These are phyloP conservation scores for Hippoglossus hippoglossus DNA, from an alignment of 2,797 vertebrate species.

Conservation along the genomic window DNA sequence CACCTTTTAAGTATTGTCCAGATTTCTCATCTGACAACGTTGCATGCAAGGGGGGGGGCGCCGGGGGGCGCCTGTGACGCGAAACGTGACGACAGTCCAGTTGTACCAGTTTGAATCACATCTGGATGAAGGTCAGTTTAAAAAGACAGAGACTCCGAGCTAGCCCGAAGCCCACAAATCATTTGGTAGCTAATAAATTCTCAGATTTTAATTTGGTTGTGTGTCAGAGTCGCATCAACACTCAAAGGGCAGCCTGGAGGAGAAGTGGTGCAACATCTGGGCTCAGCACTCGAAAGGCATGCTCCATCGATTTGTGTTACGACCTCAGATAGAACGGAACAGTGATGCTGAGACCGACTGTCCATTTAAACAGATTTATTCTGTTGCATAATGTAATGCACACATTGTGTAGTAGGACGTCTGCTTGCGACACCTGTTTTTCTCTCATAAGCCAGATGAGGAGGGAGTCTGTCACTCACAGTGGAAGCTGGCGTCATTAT, in stretches of 20 bases:
- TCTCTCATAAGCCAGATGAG: constrained; percentile 43
- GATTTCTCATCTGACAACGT: constrained; percentile 10
- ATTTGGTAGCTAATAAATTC: constrained; percentile 9
- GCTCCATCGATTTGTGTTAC: constrained; percentile 13
- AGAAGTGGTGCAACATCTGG: constrained; percentile 26
- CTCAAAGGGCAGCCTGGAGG: not conserved
- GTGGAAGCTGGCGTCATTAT: constrained; percentile 68
- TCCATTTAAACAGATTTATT: constrained; percentile 17
- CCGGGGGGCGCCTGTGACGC: constrained; percentile 14
- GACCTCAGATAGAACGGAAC: not conserved
- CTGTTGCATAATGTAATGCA: constrained; percentile 27
- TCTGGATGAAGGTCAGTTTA: constrained; percentile 11
- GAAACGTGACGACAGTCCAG: constrained; percentile 13
- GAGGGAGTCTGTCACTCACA: constrained; percentile 36
- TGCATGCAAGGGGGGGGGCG: not conserved
- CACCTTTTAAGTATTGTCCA: constrained; percentile 48
- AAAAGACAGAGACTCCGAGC: not conserved
- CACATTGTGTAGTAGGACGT: not conserved
- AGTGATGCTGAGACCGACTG: constrained; percentile 6
- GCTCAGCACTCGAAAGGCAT: not conserved
- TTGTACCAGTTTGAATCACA: constrained; percentile 22
- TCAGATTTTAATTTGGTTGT: not conserved
- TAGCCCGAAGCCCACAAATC: not conserved
- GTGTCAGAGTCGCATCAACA: constrained; percentile 17
- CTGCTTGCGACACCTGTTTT: constrained; percentile 60